Conservation (phyloP, 1,140 invertebrate species). For the Drosophila gunungcola region DNA sequence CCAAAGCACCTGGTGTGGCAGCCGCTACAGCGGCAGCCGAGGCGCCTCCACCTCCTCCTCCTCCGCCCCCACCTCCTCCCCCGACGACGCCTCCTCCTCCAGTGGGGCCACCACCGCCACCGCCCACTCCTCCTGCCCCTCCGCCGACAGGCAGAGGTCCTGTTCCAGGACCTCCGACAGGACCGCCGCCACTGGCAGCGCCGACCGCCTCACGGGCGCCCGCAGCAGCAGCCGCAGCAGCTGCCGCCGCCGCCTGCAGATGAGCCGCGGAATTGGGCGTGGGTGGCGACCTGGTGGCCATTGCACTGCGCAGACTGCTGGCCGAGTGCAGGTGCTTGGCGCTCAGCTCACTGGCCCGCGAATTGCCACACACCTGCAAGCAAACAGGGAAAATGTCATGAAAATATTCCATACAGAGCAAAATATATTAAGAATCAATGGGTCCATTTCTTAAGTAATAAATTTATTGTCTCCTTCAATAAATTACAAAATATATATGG, state of each 20-base stretch:
- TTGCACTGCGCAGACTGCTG: slow-evolving; percentile 66
- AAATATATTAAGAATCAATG: too few relatives aligned
- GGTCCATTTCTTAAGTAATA: too few relatives aligned
- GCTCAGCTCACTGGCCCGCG: slow-evolving; percentile 69
- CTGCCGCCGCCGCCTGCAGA: slow-evolving; percentile 50
- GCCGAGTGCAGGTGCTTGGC: slow-evolving; percentile 74
- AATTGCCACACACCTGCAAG: slow-evolving; percentile 78
- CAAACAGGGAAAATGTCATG: background rate
- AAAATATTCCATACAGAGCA: background rate
- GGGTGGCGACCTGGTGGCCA: slow-evolving; percentile 75
- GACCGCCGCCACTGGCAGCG: slow-evolving; percentile 22
- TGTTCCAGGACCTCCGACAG: slow-evolving; percentile 10
- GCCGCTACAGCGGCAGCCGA: slow-evolving; percentile 35
- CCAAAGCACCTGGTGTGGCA: slow-evolving; percentile 70
- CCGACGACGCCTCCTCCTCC: slow-evolving; percentile 6
- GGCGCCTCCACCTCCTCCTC: slow-evolving; percentile 16
- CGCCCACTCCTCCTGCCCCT: background rate
- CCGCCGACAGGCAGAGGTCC: slow-evolving; percentile 8
- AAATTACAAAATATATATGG: too few relatives aligned
- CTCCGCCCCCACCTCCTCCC: slow-evolving; percentile 2
- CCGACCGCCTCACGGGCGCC: slow-evolving; percentile 46
- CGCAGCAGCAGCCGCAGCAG: slow-evolving; percentile 62
- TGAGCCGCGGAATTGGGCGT: slow-evolving; percentile 62
- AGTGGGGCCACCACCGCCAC: background rate
- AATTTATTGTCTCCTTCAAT: too few relatives aligned